Evolutionary conservation across 2,113 vertebrate species (phyloP).

Genomic region (Noturus placidus): DNA sequence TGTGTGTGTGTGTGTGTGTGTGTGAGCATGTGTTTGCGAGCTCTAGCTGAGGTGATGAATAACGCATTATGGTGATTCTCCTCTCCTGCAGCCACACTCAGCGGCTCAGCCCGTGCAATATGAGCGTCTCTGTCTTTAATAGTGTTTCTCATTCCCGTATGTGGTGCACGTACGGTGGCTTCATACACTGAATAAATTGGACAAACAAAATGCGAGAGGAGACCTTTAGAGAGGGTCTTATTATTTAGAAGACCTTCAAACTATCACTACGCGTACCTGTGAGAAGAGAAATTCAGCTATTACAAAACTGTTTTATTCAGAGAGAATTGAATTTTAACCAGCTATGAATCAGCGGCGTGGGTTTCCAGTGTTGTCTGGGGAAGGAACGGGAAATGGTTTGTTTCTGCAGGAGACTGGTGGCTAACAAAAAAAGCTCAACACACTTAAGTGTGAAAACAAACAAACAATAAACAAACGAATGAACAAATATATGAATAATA

Average conservation of each 20-base stretch:
- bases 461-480: neutral
- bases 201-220: slow-evolving; percentile 35
- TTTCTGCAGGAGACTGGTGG: slow-evolving; percentile 3
- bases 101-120: slow-evolving; percentile 28
- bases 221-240: slow-evolving; percentile 24
- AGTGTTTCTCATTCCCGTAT: slow-evolving; percentile 33
- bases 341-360: neutral
- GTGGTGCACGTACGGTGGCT: slow-evolving; percentile 11
- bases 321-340: slow-evolving; percentile 14
- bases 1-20: slow-evolving; percentile 11
- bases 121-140: slow-evolving; percentile 29
- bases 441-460: neutral
- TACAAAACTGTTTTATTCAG: slow-evolving; percentile 18
- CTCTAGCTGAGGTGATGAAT: slow-evolving; percentile 48
- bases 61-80: slow-evolving; percentile 50
- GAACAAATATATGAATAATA: neutral
- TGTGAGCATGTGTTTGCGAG: neutral
- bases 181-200: slow-evolving; percentile 46
- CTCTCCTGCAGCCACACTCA: slow-evolving; percentile 35
- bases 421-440: neutral
- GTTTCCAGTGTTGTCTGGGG: neutral
- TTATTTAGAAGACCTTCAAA: slow-evolving; percentile 34
- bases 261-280: slow-evolving; percentile 4
- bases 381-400: neutral
- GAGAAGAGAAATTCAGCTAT: slow-evolving; percentile 23